Evolutionary conservation across 2,888 invertebrate species (phyloP).

Genomic region (Amblyjoppa proteus): DNA sequence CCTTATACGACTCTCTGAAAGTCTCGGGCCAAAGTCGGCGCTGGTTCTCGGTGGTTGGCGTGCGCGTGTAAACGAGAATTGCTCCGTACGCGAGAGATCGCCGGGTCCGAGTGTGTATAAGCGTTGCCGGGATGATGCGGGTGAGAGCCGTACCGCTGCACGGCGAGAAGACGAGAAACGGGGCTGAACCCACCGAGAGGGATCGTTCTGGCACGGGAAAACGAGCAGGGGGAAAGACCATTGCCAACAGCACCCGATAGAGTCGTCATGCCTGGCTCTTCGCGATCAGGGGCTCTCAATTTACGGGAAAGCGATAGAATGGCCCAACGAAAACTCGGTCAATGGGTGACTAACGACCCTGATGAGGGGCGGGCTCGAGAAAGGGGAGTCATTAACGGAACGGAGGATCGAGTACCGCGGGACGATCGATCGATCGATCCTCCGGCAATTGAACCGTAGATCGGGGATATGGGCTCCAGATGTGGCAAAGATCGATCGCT

Average conservation of each 20-base stretch:
- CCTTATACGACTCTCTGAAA: constrained; percentile 24
- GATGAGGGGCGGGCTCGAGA: constrained; percentile 23
- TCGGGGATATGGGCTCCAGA: background rate
- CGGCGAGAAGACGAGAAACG: background rate
- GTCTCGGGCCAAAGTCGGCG: constrained; percentile 22
- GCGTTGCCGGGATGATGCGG: constrained; percentile 30
- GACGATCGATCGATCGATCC: constrained; percentile 48
- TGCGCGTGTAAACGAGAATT: constrained; percentile 22
- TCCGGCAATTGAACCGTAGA: constrained; percentile 2
- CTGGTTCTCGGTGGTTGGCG: constrained; percentile 14
- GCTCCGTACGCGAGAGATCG: constrained; percentile 12
- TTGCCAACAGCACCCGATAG: constrained; percentile 73
- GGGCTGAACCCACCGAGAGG: background rate
- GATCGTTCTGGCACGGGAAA: background rate
- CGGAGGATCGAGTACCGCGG: constrained; percentile 34
- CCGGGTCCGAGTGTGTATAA: background rate
- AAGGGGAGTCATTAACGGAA: constrained; percentile 25
- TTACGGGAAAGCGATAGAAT: background rate
- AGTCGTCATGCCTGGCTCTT: constrained; percentile 77
- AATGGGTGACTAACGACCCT: constrained; percentile 47
- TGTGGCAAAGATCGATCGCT: constrained; percentile 44
- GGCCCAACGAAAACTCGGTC: constrained; percentile 54
- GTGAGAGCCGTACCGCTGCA: background rate
- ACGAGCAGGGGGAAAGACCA: constrained; percentile 21
- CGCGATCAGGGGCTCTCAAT: constrained; percentile 78